Percentiles rank a stretch among this genome's conserved stretches.
These are phyloP conservation scores for Hydrocynus forskahlii DNA, from an alignment of 2,797 vertebrate genomes.

Conservation along the genomic window DNA sequence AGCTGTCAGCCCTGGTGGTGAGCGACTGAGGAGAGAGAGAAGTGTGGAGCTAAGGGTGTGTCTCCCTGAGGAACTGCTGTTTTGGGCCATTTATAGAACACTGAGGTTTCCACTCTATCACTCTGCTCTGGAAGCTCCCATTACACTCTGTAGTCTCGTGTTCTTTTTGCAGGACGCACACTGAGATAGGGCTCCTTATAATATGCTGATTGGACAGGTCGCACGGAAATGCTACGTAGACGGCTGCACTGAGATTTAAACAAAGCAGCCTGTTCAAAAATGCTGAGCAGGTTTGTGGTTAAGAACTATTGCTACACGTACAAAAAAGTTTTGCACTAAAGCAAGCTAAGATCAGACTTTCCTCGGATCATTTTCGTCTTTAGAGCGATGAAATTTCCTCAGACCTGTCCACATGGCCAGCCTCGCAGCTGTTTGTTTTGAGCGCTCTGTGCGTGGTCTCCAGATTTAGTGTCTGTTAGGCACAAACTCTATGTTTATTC, in stretches of 20 bases:
- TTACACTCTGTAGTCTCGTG: slow-evolving; percentile 25
- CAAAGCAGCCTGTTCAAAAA: background rate
- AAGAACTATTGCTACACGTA: background rate
- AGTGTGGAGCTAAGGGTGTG: slow-evolving; percentile 43
- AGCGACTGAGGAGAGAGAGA: background rate
- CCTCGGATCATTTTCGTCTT: background rate
- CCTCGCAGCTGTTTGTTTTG: slow-evolving; percentile 10
- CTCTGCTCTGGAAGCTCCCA: background rate
- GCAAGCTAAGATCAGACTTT: background rate
- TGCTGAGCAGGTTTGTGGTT: slow-evolving; percentile 18
- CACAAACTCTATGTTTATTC: slow-evolving; percentile 11
- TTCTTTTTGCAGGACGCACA: background rate
- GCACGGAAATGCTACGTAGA: background rate
- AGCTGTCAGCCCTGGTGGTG: slow-evolving; percentile 43
- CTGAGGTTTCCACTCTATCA: slow-evolving; percentile 35
- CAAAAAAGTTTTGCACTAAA: background rate
- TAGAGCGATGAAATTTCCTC: background rate
- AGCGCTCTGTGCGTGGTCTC: background rate
- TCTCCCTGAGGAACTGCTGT: slow-evolving; percentile 20
- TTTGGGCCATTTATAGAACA: slow-evolving; percentile 43
- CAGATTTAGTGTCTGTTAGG: slow-evolving; percentile 15
- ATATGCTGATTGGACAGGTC: slow-evolving; percentile 1
- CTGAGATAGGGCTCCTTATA: background rate
- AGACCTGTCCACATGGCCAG: background rate
- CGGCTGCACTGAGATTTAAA: slow-evolving; percentile 7